These are phyloP conservation scores for Dorcus parallelipipedus DNA, from an alignment of 2,888 invertebrate species.

Conservation along the genomic window DNA sequence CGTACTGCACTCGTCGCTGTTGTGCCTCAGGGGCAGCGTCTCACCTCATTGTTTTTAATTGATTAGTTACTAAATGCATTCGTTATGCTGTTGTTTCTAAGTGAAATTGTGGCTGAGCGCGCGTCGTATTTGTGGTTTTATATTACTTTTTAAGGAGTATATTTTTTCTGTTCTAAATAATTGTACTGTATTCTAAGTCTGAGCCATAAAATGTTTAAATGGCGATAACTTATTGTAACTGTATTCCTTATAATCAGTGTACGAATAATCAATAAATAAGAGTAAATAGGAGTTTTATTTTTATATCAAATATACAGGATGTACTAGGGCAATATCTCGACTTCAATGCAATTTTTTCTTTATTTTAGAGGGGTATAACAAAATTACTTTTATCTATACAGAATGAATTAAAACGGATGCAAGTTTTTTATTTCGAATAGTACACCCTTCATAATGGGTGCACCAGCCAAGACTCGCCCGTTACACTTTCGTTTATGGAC, in stretches of 20 bases:
- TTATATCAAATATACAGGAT: too few species aligned
- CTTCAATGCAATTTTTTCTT: too few species aligned
- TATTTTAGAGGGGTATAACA: too few species aligned
- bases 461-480: too few species aligned
- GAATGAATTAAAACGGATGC: too few species aligned
- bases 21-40: not conserved
- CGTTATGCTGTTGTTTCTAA: slow-evolving; percentile 1
- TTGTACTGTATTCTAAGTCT: slow-evolving; percentile 48
- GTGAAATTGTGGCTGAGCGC: slow-evolving; percentile 25
- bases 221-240: slow-evolving; percentile 42
- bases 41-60: slow-evolving; percentile 3
- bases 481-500: too few species aligned
- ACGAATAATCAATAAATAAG: slow-evolving; percentile 23
- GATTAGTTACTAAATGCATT: not conserved
- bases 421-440: too few species aligned
- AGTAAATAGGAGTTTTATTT: not conserved
- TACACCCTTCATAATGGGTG: too few species aligned
- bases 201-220: slow-evolving; percentile 35
- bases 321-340: too few species aligned
- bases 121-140: slow-evolving; percentile 38
- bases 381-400: too few species aligned
- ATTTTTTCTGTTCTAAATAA: slow-evolving; percentile 5
- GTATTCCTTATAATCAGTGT: slow-evolving; percentile 44
- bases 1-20: slow-evolving; percentile 7
- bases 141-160: slow-evolving; percentile 9